Conservation (phyloP, 2,888 invertebrate species). For the Harmothoe impar region DNA sequence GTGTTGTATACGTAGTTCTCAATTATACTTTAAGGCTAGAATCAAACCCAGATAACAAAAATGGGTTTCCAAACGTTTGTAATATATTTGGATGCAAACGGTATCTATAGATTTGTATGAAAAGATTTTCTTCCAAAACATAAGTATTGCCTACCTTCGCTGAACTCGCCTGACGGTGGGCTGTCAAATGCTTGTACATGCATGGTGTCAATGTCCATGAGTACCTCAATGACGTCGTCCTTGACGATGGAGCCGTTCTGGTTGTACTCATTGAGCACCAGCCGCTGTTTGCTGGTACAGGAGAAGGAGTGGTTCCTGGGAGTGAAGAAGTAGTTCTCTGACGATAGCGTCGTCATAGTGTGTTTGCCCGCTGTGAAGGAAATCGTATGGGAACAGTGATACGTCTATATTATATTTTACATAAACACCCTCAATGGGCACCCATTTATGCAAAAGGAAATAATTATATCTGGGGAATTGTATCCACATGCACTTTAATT, state of each 20-base stretch:
- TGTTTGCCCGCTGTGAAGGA: conserved; percentile 62
- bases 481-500: too few species aligned
- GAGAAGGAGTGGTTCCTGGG: conserved; percentile 65
- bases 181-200: conserved; percentile 65
- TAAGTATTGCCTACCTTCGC: conserved; percentile 53
- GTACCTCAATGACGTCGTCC: conserved; percentile 44
- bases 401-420: not conserved
- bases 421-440: not conserved
- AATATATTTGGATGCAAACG: too few species aligned
- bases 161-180: conserved; percentile 57
- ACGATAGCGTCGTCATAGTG: conserved; percentile 40
- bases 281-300: conserved; percentile 53
- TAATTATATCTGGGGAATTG: too few species aligned
- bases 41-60: too few species aligned
- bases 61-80: too few species aligned
- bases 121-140: too few species aligned
- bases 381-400: not conserved
- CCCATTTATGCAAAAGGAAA: not conserved
- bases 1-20: too few species aligned
- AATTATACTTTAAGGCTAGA: too few species aligned
- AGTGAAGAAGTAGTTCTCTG: conserved; percentile 59
- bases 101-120: too few species aligned
- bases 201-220: conserved; percentile 46
- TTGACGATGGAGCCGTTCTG: conserved; percentile 53
- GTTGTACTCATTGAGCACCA: conserved; percentile 58